Evolutionary conservation across 1,140 invertebrate species (phyloP), one percentile per base, ranked within the genome.

Genomic region (Berghia stephanieae): DNA sequence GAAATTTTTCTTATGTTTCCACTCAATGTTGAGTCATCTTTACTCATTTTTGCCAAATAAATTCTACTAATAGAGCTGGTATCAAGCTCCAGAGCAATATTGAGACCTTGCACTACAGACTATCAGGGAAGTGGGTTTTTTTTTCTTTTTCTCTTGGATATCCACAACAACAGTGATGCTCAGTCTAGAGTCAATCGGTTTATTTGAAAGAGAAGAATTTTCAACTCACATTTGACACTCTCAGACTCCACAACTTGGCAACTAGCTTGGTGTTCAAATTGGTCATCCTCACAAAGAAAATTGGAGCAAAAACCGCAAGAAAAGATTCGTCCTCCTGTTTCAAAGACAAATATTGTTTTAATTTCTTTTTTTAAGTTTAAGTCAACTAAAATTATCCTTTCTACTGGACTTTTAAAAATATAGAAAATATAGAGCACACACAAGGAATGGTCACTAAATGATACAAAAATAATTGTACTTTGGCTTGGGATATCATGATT

Each of bases 201-300:
- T 38, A 55, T 5, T 10, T 21, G 6, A 38, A 18, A 31, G 16
- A 24, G 3, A 49, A 3, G n/a, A n/a, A n/a, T n/a, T n/a, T n/a
- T n/a, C 0, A 67, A 89, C 91, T 92, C 91, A 95, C 96, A 98
- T 92, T 98, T 98, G 85, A 94, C 97, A 85, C 92, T 96, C 83
- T 93, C 96, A 2, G 95, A 94, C 86, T 98, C 96, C 2, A 99
- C 88, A 63, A 97, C 94, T 91, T 98, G 96, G 88, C 97, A 99
- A 0, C 95, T 97, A 10, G 97, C 97, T 91, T 99, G 97, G 90
- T 99, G 97, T 88, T 99, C 97, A 92, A 99, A 98, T 90, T 99
- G 97, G 90, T 99, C 97, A 91, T 99, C 97, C 90, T 99, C 97
- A 90, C 97, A 99, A 0, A 99, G 91, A 86, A 94, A 97, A 72